phyloP scores from a whole-genome alignment of 2,797 vertebrate species.

The Agapornis canus region DNA sequence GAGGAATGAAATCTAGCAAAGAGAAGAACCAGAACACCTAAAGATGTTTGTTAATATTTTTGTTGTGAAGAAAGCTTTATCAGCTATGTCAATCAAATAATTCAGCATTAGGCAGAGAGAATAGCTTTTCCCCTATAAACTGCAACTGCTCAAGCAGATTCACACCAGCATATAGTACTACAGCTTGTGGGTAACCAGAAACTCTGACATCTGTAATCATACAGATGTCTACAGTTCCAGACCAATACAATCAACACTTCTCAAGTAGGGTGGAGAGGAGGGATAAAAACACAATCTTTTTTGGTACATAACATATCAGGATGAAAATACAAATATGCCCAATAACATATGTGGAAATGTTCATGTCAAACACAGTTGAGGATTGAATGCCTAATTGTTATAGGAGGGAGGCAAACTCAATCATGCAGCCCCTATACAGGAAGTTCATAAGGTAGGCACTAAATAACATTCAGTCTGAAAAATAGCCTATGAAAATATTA shows the following conservation, averaged over 20 bases:
- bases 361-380: not conserved
- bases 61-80: not conserved
- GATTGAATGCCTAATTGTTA: not conserved
- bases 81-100: not conserved
- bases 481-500: slow-evolving; percentile 10
- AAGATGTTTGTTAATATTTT: not conserved
- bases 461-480: not conserved
- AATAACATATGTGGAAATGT: not conserved
- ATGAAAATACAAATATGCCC: not conserved
- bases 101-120: not conserved
- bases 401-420: not conserved
- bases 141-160: not conserved
- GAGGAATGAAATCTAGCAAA: not conserved
- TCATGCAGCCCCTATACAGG: not conserved
- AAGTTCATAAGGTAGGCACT: not conserved
- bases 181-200: not conserved
- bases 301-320: not conserved
- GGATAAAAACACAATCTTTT: not conserved
- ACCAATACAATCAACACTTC: not conserved
- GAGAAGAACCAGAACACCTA: not conserved
- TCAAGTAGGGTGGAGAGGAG: not conserved
- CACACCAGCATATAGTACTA: not conserved
- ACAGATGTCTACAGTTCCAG: not conserved
- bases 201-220: not conserved
- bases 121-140: not conserved